Percentiles rank a stretch among this genome's conserved stretches.
These are phyloP conservation scores for Danio rerio DNA, from an alignment of 2,113 vertebrate species.

Conservation along the genomic window DNA sequence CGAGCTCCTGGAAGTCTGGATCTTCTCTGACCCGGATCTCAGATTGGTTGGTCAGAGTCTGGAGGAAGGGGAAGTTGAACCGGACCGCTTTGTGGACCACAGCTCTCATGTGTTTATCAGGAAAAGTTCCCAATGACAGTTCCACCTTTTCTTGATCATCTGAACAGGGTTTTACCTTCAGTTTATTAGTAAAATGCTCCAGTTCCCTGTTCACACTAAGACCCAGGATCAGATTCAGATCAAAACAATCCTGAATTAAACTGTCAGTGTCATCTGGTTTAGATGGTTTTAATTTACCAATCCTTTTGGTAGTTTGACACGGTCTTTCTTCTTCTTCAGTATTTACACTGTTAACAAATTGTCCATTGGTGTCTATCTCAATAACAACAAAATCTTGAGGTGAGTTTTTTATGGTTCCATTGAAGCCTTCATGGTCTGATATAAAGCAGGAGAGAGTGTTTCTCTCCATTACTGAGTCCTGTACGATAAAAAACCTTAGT, in stretches of 20 bases:
- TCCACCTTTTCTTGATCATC: slow-evolving; percentile 57
- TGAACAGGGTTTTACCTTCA: slow-evolving; percentile 65
- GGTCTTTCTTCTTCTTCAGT: background rate
- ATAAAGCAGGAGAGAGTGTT: slow-evolving; percentile 72
- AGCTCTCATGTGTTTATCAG: slow-evolving; percentile 83
- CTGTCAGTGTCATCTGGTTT: slow-evolving; percentile 14
- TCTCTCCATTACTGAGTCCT: slow-evolving; percentile 54
- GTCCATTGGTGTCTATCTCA: slow-evolving; percentile 80
- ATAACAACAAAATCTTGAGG: slow-evolving; percentile 89
- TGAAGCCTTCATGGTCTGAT: slow-evolving; percentile 84
- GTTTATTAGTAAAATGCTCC: slow-evolving; percentile 74
- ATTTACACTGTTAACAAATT: slow-evolving; percentile 55
- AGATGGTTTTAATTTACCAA: background rate
- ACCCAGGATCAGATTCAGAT: slow-evolving; percentile 80
- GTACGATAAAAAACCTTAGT: background rate
- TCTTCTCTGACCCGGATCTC: slow-evolving; percentile 88
- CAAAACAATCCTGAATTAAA: slow-evolving; percentile 57
- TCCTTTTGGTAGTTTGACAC: background rate
- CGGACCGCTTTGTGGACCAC: slow-evolving; percentile 84
- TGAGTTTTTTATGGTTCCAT: slow-evolving; percentile 85
- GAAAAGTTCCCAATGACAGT: slow-evolving; percentile 80
- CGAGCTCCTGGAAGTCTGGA: slow-evolving; percentile 84
- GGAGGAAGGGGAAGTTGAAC: slow-evolving; percentile 87
- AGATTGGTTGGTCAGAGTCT: slow-evolving; percentile 82
- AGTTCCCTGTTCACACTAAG: slow-evolving; percentile 72